Percentiles rank a stretch among this genome's conserved stretches.
Evolutionary conservation across 2,797 vertebrate species (phyloP).

Genomic region (Avahi laniger): DNA sequence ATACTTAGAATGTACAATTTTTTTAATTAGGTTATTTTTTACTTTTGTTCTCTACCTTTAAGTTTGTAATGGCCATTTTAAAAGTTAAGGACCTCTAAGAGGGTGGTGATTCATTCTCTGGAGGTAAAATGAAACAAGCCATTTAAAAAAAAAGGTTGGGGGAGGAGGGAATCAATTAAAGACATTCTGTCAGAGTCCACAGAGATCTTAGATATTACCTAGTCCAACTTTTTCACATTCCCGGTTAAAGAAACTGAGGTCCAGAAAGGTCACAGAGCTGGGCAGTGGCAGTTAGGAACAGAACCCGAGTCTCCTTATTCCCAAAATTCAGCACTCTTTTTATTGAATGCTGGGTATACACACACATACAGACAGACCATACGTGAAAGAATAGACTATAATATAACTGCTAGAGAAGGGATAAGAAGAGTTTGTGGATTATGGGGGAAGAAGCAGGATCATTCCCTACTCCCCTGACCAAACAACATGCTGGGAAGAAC

Average conservation of each 20-base stretch:
- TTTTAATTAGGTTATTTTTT: background rate
- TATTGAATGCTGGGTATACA: background rate
- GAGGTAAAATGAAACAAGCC: conserved; percentile 53
- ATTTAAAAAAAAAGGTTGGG: background rate
- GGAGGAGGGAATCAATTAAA: background rate
- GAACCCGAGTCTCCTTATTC: background rate
- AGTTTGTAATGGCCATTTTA: conserved; percentile 23
- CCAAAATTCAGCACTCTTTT: conserved; percentile 28
- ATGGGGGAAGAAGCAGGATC: background rate
- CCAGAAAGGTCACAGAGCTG: conserved; percentile 23
- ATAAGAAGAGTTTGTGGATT: background rate
- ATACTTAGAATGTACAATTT: background rate
- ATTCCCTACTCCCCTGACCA: background rate
- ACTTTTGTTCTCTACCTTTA: conserved; percentile 40
- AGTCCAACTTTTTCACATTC: conserved; percentile 41
- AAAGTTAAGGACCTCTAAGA: conserved; percentile 47
- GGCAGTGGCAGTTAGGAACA: conserved; percentile 5
- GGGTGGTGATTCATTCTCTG: conserved; percentile 46
- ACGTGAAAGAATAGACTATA: conserved; percentile 14
- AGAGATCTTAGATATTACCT: background rate
- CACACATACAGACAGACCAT: background rate
- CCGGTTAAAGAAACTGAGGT: conserved; percentile 12
- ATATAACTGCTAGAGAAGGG: background rate
- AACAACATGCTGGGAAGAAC: conserved; percentile 23
- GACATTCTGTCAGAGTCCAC: conserved; percentile 7